phyloP scores from a whole-genome alignment of 1,140 invertebrate species.

The Drosophila nannoptera region DNA sequence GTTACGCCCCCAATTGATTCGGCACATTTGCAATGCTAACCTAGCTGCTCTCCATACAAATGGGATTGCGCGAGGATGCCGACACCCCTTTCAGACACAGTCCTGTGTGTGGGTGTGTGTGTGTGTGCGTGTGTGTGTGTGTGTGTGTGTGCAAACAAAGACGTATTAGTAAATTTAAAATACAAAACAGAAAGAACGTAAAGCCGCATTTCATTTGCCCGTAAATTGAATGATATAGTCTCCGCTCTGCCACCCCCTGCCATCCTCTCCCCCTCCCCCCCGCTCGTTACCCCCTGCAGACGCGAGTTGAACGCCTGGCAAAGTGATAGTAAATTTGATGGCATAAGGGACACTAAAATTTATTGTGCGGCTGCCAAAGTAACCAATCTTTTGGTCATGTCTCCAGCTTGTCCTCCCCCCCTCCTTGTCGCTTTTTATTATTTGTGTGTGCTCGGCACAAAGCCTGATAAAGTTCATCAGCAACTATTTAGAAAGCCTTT shows the following conservation, averaged over 20 bases:
- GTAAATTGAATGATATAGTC: constrained; percentile 70
- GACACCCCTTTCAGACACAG: no score
- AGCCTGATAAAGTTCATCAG: constrained; percentile 71
- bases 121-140: constrained; percentile 12
- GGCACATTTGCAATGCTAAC: constrained; percentile 68
- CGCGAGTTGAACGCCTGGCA: constrained; percentile 43
- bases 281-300: no score
- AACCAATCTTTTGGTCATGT: constrained; percentile 29
- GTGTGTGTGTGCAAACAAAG: constrained; percentile 62
- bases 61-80: constrained; percentile 34
- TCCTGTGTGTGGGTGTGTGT: no score
- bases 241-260: constrained; percentile 17
- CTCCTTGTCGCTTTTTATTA: not conserved
- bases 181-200: constrained; percentile 37
- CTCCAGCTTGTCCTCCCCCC: constrained; percentile 12
- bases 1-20: constrained; percentile 43
- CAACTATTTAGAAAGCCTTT: constrained; percentile 69
- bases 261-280: no score
- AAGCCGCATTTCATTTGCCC: constrained; percentile 41
- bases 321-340: constrained; percentile 67
- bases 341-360: constrained; percentile 64
- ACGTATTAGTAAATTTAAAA: constrained; percentile 69
- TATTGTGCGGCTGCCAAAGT: constrained; percentile 59
- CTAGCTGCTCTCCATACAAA: constrained; percentile 60
- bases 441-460: constrained; percentile 43